Percentiles rank a stretch among this genome's conserved stretches.
These are phyloP conservation scores for Piprites chloris DNA, from an alignment of 2,113 vertebrate genomes.

Conservation along the genomic window DNA sequence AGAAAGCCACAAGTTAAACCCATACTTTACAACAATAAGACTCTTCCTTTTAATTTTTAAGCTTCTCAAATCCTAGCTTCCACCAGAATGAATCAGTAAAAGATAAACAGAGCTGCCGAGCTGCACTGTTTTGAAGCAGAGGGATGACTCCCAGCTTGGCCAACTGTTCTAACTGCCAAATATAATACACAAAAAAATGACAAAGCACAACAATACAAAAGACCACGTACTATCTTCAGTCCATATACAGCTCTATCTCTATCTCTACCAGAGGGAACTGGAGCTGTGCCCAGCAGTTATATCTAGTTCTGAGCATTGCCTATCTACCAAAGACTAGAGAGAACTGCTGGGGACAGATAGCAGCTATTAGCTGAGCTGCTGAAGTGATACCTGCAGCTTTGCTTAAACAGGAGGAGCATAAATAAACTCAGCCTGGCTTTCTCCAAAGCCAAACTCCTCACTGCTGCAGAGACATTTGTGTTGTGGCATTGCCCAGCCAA, in stretches of 20 bases:
- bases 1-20: neutral
- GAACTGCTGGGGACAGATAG: neutral
- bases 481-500: neutral
- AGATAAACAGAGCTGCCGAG: neutral
- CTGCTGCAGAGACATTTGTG: neutral
- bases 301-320: neutral
- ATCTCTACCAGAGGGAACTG: neutral
- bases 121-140: neutral
- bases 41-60: conserved; percentile 17
- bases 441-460: neutral
- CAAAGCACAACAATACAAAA: neutral
- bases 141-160: neutral
- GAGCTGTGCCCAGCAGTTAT: neutral
- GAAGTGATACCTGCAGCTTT: neutral
- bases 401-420: neutral
- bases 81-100: neutral
- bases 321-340: neutral
- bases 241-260: neutral
- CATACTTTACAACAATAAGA: neutral
- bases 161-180: neutral
- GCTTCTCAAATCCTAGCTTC: neutral
- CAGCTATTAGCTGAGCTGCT: neutral
- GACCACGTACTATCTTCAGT: neutral
- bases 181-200: neutral
- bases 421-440: neutral